Conservation (phyloP, 2,113 vertebrate species). For the Pteronura brasiliensis region DNA sequence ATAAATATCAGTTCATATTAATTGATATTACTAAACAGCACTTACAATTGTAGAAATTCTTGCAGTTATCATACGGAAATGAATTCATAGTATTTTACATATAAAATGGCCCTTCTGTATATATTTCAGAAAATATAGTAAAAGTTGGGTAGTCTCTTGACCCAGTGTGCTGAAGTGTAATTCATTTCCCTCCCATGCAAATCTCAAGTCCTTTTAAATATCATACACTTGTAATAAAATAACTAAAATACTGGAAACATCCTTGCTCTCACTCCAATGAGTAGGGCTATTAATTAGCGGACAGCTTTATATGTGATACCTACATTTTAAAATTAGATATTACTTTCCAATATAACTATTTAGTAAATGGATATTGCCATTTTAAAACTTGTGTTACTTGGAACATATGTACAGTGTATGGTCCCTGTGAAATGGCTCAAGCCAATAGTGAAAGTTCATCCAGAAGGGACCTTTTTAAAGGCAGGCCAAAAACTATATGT, state of each 20-base stretch:
- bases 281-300: background rate
- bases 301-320: background rate
- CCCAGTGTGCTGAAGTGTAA: background rate
- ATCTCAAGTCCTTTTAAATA: background rate
- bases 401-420: background rate
- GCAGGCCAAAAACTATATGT: background rate
- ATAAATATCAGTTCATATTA: constrained; percentile 24
- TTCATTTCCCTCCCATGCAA: background rate
- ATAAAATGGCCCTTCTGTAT: background rate
- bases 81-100: background rate
- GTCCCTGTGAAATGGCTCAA: constrained; percentile 32
- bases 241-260: background rate
- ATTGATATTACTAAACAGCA: background rate
- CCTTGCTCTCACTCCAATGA: background rate
- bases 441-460: background rate
- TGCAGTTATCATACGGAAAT: constrained; percentile 2
- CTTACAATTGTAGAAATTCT: background rate
- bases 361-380: background rate
- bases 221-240: background rate
- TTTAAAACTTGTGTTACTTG: background rate
- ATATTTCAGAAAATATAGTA: background rate
- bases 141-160: background rate
- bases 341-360: background rate
- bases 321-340: constrained; percentile 15
- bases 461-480: constrained; percentile 4